Conservation (phyloP, 1,140 invertebrate genomes). For the Pantala flavescens region DNA sequence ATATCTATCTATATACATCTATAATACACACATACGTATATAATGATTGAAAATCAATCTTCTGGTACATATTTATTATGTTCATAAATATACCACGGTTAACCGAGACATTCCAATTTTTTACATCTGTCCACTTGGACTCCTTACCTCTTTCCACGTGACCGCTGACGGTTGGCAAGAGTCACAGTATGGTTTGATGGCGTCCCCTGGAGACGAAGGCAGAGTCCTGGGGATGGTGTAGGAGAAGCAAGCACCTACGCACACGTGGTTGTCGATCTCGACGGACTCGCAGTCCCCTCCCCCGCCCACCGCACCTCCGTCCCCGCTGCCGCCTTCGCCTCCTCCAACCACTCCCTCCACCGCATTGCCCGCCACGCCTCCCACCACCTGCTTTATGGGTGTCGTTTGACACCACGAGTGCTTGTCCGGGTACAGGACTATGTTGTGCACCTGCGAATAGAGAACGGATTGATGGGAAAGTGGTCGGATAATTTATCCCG, state of each 20-base stretch:
- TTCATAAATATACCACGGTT: too few relatives aligned
- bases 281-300: slow-evolving; percentile 47
- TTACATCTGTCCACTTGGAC: too few relatives aligned
- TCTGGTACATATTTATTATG: too few relatives aligned
- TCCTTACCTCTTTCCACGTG: slow-evolving; percentile 50
- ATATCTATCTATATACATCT: too few relatives aligned
- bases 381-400: slow-evolving; percentile 52
- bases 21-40: too few relatives aligned
- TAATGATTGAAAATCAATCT: too few relatives aligned
- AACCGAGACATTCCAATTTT: too few relatives aligned
- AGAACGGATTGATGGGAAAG: neutral
- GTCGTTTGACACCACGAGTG: slow-evolving; percentile 60
- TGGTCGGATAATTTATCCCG: neutral
- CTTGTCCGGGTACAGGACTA: slow-evolving; percentile 53
- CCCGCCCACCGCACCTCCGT: slow-evolving; percentile 24
- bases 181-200: slow-evolving; percentile 54
- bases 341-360: slow-evolving; percentile 55
- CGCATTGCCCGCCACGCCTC: slow-evolving; percentile 46
- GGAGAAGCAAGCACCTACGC: slow-evolving; percentile 56
- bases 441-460: slow-evolving; percentile 49
- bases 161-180: slow-evolving; percentile 51
- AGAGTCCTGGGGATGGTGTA: slow-evolving; percentile 55
- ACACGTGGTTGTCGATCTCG: slow-evolving; percentile 56
- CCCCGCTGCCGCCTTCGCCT: slow-evolving; percentile 49
- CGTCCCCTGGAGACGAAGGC: slow-evolving; percentile 51